Evolutionary conservation across 2,888 invertebrate genomes (phyloP).

Genomic region (Cheilosia soror): DNA sequence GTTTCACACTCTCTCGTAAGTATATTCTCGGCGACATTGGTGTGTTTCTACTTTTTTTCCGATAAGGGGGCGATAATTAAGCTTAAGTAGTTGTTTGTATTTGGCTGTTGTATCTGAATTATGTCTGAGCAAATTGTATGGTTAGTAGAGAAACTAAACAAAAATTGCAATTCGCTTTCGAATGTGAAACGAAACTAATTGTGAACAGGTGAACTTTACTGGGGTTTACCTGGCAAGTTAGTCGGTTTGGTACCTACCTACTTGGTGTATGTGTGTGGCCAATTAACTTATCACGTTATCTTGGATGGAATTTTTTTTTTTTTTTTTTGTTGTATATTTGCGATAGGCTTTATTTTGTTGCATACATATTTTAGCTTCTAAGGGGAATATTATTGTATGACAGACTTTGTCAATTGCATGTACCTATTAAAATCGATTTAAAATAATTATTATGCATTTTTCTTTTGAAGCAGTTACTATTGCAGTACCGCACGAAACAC

Average conservation of each 20-base stretch:
- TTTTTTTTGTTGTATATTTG: background rate
- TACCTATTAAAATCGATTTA: too few relatives aligned
- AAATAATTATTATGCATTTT: too few relatives aligned
- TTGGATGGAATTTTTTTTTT: conserved; percentile 10
- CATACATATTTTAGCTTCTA: background rate
- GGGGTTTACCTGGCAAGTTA: conserved; percentile 44
- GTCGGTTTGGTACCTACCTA: conserved; percentile 5
- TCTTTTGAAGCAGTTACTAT: too few relatives aligned
- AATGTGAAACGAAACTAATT: conserved; percentile 62
- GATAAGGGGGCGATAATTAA: conserved; percentile 58
- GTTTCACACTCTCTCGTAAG: conserved; percentile 23
- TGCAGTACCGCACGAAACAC: background rate
- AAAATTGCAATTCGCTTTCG: conserved; percentile 59
- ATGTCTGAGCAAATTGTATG: conserved; percentile 1
- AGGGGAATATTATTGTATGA: background rate
- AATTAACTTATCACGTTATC: conserved; percentile 64
- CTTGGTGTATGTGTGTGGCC: conserved; percentile 22
- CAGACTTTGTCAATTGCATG: too few relatives aligned
- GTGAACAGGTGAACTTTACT: conserved; percentile 27
- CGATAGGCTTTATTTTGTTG: conserved; percentile 34
- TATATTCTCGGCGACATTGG: conserved; percentile 30
- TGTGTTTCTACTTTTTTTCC: conserved; percentile 4
- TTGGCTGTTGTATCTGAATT: conserved; percentile 11
- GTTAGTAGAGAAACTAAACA: conserved; percentile 31
- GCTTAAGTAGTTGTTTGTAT: conserved; percentile 39